These are phyloP conservation scores for Hydropotes inermis DNA, from an alignment of 2,113 vertebrate genomes.

Conservation along the genomic window DNA sequence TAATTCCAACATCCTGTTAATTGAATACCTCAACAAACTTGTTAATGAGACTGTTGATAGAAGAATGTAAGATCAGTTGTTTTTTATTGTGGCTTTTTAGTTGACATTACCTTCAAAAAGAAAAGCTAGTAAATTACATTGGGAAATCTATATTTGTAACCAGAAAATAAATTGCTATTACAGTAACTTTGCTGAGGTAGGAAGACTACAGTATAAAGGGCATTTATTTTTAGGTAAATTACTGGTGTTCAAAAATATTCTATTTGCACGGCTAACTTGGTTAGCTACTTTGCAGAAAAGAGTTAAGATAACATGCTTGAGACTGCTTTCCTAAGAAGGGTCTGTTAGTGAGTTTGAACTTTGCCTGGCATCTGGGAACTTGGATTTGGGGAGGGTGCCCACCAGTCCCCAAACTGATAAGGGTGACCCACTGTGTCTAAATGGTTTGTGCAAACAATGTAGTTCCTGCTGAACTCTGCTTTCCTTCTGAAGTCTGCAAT, in stretches of 20 bases:
- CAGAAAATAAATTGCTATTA: not conserved
- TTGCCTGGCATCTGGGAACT: not conserved
- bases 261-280: not conserved
- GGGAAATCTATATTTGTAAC: constrained; percentile 6
- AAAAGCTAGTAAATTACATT: not conserved
- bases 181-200: not conserved
- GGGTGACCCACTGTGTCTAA: not conserved
- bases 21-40: not conserved
- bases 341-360: not conserved
- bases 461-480: constrained; percentile 4
- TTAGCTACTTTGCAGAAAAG: not conserved
- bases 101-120: constrained; percentile 37
- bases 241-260: constrained; percentile 9
- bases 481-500: not conserved
- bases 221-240: constrained; percentile 6
- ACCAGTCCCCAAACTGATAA: not conserved
- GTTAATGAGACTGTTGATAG: constrained; percentile 27
- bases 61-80: constrained; percentile 4
- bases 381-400: not conserved
- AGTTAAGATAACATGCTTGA: not conserved
- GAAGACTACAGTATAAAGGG: not conserved
- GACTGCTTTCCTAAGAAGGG: not conserved
- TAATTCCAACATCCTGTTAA: constrained; percentile 35
- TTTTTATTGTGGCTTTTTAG: constrained; percentile 23
- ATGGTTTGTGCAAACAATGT: not conserved